These are phyloP conservation scores for Ptiloglossa arizonensis DNA, from an alignment of 1,140 invertebrate genomes.

Conservation along the genomic window DNA sequence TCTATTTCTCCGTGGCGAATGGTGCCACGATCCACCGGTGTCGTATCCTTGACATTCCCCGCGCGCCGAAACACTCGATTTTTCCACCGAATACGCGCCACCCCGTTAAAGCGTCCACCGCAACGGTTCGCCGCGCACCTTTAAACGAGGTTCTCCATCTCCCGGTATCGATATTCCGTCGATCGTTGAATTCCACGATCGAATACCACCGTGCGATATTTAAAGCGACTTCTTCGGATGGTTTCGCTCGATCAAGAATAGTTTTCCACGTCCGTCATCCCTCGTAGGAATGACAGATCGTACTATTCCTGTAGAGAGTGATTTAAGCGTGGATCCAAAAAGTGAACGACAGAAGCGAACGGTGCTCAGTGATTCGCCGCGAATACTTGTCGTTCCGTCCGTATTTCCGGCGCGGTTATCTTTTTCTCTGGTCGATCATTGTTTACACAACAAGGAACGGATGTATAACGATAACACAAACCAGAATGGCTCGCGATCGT, in stretches of 20 bases:
- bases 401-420: background rate
- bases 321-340: conserved; percentile 24
- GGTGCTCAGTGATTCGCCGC: background rate
- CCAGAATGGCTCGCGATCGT: background rate
- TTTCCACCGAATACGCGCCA: no score
- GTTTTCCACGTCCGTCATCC: conserved; percentile 48
- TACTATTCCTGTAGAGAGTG: conserved; percentile 43
- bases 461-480: no score
- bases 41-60: conserved; percentile 1
- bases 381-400: conserved; percentile 12
- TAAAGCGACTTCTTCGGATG: conserved; percentile 29
- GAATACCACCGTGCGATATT: background rate
- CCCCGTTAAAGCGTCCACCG: no score
- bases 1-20: conserved; percentile 74
- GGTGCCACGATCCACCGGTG: conserved; percentile 50
- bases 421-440: background rate
- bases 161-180: background rate
- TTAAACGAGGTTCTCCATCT: no score
- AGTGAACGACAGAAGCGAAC: conserved; percentile 4
- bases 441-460: conserved; percentile 8
- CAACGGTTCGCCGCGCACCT: no score
- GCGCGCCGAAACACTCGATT: background rate
- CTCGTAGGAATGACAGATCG: conserved; percentile 39
- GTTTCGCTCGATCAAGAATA: conserved; percentile 46
- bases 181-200: background rate